Evolutionary conservation across 2,888 invertebrate genomes (phyloP).

Genomic region (Eristalis intricaria): DNA sequence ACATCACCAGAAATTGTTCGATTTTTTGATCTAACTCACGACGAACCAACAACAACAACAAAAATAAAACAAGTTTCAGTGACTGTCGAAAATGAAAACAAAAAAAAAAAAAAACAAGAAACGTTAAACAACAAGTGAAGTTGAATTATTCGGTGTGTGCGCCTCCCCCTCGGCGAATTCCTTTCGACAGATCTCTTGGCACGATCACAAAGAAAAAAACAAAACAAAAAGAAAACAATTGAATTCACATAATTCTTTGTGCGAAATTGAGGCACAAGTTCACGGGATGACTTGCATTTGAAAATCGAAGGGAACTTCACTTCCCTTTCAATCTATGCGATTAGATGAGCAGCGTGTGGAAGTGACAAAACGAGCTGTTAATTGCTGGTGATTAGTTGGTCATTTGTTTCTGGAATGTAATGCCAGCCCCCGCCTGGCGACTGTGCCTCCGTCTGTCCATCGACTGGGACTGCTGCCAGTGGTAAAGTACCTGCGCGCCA

Average conservation of each 20-base stretch:
- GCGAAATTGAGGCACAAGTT: slow-evolving; percentile 6
- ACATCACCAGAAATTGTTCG: slow-evolving; percentile 28
- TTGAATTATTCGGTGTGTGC: slow-evolving; percentile 23
- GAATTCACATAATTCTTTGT: background rate
- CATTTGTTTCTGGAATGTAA: background rate
- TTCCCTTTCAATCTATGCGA: background rate
- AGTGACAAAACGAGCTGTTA: background rate
- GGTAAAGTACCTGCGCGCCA: background rate
- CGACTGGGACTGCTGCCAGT: background rate
- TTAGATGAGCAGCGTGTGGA: background rate
- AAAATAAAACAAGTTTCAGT: slow-evolving; percentile 38
- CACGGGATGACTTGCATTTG: slow-evolving; percentile 11
- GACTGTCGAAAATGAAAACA: background rate
- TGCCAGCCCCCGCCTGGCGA: background rate
- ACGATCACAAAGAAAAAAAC: slow-evolving; percentile 20
- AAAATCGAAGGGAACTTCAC: slow-evolving; percentile 4
- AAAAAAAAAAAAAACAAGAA: background rate
- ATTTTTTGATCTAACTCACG: slow-evolving; percentile 12
- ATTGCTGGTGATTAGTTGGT: background rate
- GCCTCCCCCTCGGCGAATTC: slow-evolving; percentile 9
- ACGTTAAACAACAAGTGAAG: slow-evolving; percentile 24
- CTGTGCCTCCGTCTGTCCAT: too few species aligned
- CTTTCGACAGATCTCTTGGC: background rate
- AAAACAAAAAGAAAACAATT: too few species aligned
- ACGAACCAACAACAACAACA: slow-evolving; percentile 20